These are phyloP conservation scores for Nestor notabilis DNA, from an alignment of 2,113 vertebrate species.

Conservation along the genomic window DNA sequence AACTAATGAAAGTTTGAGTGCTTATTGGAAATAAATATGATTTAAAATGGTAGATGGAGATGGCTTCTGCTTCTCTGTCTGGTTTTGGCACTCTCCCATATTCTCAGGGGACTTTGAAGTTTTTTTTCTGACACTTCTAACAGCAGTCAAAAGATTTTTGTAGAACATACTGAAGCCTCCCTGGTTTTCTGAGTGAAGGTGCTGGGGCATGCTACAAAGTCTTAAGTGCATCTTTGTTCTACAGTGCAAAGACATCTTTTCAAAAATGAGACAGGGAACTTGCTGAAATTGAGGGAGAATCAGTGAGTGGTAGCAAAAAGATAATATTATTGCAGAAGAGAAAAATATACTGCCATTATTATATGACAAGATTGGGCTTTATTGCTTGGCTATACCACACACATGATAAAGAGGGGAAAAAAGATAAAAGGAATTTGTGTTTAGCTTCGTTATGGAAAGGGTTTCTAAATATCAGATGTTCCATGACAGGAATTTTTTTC, in stretches of 20 bases:
- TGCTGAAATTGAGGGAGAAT: background rate
- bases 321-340: background rate
- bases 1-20: background rate
- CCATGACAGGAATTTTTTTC: background rate
- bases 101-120: background rate
- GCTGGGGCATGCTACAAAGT: background rate
- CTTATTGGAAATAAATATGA: background rate
- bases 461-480: background rate
- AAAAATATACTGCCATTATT: background rate
- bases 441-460: background rate
- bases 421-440: background rate
- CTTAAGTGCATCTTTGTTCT: background rate
- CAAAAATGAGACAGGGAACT: background rate
- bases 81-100: background rate
- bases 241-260: background rate
- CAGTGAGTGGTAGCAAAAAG: background rate
- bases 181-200: background rate
- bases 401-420: background rate
- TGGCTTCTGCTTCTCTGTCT: background rate
- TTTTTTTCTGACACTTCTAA: constrained; percentile 28
- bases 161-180: background rate
- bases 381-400: background rate
- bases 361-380: background rate
- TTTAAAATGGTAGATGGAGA: background rate
- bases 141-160: constrained; percentile 5